Evolutionary conservation across 2,797 vertebrate species (phyloP).

Genomic region (Melanotaenia parkinsoni): DNA sequence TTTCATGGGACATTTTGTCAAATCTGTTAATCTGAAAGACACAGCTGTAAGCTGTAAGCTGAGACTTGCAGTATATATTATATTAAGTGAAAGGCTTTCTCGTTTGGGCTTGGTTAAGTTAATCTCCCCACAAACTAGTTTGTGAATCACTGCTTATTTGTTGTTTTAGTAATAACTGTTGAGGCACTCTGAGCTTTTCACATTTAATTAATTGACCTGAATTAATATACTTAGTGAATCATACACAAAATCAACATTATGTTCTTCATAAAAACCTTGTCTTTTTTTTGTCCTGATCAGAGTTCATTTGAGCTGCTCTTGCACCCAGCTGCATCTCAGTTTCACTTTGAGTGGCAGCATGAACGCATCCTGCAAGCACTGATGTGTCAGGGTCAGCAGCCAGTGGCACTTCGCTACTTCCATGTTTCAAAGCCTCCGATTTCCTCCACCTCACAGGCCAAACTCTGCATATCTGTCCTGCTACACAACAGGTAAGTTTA

Average conservation of each 20-base stretch:
- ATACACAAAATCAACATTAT: not conserved
- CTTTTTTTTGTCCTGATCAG: slow-evolving; percentile 71
- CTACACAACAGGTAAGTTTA: slow-evolving; percentile 89
- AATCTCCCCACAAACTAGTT: not conserved
- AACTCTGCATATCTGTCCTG: slow-evolving; percentile 89
- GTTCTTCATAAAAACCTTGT: not conserved
- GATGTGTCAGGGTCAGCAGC: slow-evolving; percentile 91
- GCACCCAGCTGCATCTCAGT: slow-evolving; percentile 89
- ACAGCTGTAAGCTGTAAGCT: no score
- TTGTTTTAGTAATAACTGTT: not conserved
- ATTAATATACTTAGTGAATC: not conserved
- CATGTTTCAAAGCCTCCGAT: slow-evolving; percentile 88
- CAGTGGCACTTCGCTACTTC: slow-evolving; percentile 89
- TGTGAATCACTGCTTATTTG: not conserved
- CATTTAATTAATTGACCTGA: not conserved
- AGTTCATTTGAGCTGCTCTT: slow-evolving; percentile 91
- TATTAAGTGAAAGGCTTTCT: not conserved
- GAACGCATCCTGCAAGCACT: slow-evolving; percentile 89
- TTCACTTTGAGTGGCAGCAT: slow-evolving; percentile 90
- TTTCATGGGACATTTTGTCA: not conserved
- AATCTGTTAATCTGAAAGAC: not conserved
- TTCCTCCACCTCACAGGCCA: slow-evolving; percentile 83
- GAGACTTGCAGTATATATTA: no score
- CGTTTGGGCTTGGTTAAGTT: not conserved
- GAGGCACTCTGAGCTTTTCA: not conserved